Conservation (phyloP, 1,140 invertebrate species). For the Bombus polaris region DNA sequence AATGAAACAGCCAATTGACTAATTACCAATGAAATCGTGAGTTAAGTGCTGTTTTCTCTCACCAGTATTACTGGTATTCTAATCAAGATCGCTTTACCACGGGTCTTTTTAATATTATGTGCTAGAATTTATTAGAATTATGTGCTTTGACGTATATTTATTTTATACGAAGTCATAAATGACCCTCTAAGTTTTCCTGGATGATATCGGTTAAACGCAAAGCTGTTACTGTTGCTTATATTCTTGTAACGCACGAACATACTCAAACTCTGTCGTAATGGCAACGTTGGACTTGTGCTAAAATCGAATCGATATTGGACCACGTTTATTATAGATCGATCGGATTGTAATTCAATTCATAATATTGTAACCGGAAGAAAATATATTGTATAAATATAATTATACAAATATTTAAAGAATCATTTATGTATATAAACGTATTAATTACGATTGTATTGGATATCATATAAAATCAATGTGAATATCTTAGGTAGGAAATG, state of each 20-base stretch:
- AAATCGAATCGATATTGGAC: not conserved
- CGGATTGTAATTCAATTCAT: slow-evolving; percentile 7
- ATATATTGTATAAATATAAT: slow-evolving; percentile 42
- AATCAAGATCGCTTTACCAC: not conserved
- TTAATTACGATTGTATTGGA: not conserved
- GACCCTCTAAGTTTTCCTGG: not conserved
- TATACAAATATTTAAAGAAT: slow-evolving; percentile 45
- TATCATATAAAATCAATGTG: not conserved
- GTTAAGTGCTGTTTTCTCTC: not conserved
- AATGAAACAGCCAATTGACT: slow-evolving; percentile 38
- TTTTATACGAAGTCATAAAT: slow-evolving; percentile 36
- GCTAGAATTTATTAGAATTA: too few relatives aligned
- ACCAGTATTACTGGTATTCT: not conserved
- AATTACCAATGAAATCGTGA: slow-evolving; percentile 39
- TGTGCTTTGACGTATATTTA: slow-evolving; percentile 51
- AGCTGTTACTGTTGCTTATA: slow-evolving; percentile 6
- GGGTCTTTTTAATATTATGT: slow-evolving; percentile 15
- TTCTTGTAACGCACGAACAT: slow-evolving; percentile 11
- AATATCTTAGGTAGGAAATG: not conserved
- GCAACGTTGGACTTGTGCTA: not conserved
- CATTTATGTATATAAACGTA: slow-evolving; percentile 3
- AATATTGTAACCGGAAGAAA: not conserved
- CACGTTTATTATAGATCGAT: not conserved
- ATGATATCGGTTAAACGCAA: not conserved
- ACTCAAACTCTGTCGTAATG: not conserved